These are phyloP conservation scores for Alosa alosa DNA, from an alignment of 2,113 vertebrate species.

Conservation along the genomic window DNA sequence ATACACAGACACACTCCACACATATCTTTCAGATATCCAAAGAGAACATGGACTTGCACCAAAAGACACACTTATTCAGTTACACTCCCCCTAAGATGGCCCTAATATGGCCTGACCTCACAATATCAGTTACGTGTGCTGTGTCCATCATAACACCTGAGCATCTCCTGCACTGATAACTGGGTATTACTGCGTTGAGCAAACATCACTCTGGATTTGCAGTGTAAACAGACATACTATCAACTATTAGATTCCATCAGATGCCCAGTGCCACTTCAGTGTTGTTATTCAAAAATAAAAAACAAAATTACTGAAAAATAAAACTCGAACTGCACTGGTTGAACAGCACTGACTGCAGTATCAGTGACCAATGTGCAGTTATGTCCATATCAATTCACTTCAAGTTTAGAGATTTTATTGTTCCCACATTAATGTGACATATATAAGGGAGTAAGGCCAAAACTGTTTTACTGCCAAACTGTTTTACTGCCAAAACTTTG, in stretches of 20 bases:
- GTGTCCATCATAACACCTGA: background rate
- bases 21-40: background rate
- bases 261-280: background rate
- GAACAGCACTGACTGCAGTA: too few species aligned
- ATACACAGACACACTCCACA: background rate
- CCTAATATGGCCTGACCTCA: too few species aligned
- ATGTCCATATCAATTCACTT: too few species aligned
- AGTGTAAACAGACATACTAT: background rate
- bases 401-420: too few species aligned
- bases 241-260: background rate
- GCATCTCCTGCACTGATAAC: background rate
- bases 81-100: too few species aligned
- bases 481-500: background rate
- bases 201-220: background rate
- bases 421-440: background rate
- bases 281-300: too few species aligned
- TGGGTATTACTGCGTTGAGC: background rate
- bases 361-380: too few species aligned
- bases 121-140: background rate
- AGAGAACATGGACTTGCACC: too few species aligned
- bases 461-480: background rate
- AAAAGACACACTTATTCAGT: too few species aligned
- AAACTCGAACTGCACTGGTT: too few species aligned
- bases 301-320: too few species aligned
- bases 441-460: background rate